Evolutionary conservation across 2,888 invertebrate genomes (phyloP), one percentile per base, ranked within the genome.

Genomic region (Athalia rosae): DNA sequence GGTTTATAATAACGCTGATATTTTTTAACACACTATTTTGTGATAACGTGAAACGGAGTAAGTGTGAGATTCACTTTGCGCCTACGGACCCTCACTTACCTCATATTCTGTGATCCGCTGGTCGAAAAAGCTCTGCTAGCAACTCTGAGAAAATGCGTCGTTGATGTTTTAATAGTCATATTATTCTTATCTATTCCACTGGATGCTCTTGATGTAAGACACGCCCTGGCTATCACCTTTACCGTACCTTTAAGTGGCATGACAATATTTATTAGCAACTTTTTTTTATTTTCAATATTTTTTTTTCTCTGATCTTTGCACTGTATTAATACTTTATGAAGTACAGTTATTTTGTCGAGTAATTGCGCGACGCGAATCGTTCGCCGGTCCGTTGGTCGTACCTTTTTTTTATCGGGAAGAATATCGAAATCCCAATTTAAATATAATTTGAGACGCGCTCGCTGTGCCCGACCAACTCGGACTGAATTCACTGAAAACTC

Each of bases 91-190:
- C 53, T n/a, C 6, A 47, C 79, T 79, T 62, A 88, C 88, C 88
- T 86, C 88, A 88, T 88, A 79, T 86, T 82, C 77, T 84, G 80
- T 59, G 84, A 47, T 50, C 80, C 80, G 77, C 83, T 85, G 8
- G 80, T 78, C 0, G 88, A 87, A 80, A 88, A 87, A 79, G 84
- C 83, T 62, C 87, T 83, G 64, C 80, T 78, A 73, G 81, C 76
- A 59, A 83, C 80, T 61, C 79, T 76, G 28, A 80, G 74, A 41
- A 84, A 82, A 76, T 82, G 78, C 58, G 80, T 76, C 56, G 73
- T 53, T 7, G 73, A 15, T 53, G 77, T 82, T 74, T 74, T 74
- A 63, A 66, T 77, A 41, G 80, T 78, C 53, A 83, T 78, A 53
- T 28, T 28, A 28, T 79, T 79, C 64, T 77, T 66, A 76, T 81